Conservation (phyloP, 2,888 invertebrate species). For the Chorisops tibialis region DNA sequence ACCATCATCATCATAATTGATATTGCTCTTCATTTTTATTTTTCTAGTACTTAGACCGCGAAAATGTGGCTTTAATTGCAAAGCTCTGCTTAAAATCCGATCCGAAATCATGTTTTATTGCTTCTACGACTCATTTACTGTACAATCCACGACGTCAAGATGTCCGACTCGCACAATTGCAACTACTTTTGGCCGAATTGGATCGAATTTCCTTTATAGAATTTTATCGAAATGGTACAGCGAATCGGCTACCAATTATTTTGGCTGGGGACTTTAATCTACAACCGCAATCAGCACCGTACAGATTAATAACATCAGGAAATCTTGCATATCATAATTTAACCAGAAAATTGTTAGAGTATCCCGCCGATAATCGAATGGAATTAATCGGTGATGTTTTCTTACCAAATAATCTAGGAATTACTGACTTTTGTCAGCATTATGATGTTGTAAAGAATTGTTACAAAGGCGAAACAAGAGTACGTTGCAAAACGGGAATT, state of each 20-base stretch:
- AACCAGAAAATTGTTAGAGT: slow-evolving; percentile 38
- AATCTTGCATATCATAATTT: slow-evolving; percentile 53
- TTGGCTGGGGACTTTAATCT: slow-evolving; percentile 93
- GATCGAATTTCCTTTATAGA: slow-evolving; percentile 66
- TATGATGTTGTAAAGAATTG: slow-evolving; percentile 54
- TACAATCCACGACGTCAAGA: slow-evolving; percentile 90
- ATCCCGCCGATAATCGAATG: slow-evolving; percentile 17
- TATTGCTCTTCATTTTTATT: too few species aligned
- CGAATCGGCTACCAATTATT: slow-evolving; percentile 65
- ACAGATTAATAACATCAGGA: slow-evolving; percentile 66
- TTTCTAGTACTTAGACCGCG: slow-evolving; percentile 66
- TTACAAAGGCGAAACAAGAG: slow-evolving; percentile 44
- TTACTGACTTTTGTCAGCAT: slow-evolving; percentile 62
- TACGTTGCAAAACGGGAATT: slow-evolving; percentile 1
- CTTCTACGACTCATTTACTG: slow-evolving; percentile 91
- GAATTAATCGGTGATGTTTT: slow-evolving; percentile 28
- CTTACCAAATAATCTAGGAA: slow-evolving; percentile 49
- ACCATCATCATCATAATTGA: too few species aligned
- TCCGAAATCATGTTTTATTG: slow-evolving; percentile 60
- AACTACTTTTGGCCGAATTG: slow-evolving; percentile 78
- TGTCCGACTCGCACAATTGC: slow-evolving; percentile 83
- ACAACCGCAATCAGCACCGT: slow-evolving; percentile 68
- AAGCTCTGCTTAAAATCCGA: slow-evolving; percentile 62
- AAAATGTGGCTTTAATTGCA: slow-evolving; percentile 82
- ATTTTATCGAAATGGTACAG: slow-evolving; percentile 40